Evolutionary conservation across 2,113 vertebrate genomes (phyloP).

Genomic region (Petrocephalus zakoni): DNA sequence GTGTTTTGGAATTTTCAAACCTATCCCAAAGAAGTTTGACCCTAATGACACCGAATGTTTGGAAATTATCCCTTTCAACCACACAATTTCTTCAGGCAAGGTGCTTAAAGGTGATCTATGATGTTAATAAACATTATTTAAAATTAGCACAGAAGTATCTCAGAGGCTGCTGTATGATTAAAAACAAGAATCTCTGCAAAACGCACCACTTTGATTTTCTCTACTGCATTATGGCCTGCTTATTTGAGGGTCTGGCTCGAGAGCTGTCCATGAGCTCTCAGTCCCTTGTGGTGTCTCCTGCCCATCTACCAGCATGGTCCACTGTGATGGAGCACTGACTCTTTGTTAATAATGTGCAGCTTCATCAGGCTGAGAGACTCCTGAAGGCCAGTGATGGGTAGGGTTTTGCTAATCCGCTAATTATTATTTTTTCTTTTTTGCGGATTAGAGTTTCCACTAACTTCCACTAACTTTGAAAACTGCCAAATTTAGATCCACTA

Average conservation of each 20-base stretch:
- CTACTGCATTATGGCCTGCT: neutral
- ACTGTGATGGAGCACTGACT: neutral
- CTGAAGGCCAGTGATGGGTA: neutral
- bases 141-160: neutral
- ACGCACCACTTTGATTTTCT: neutral
- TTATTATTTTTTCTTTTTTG: neutral
- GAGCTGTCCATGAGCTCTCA: neutral
- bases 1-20: slow-evolving; percentile 35
- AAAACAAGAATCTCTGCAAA: neutral
- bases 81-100: neutral
- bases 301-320: neutral
- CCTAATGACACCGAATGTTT: neutral
- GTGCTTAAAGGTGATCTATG: neutral
- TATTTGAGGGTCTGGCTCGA: neutral
- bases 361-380: neutral
- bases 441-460: neutral
- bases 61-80: neutral
- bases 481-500: neutral
- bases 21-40: slow-evolving; percentile 30
- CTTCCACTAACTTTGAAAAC: neutral
- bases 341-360: neutral
- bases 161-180: neutral
- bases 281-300: neutral
- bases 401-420: neutral
- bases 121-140: neutral